These are phyloP conservation scores for Babyrousa celebensis DNA, from an alignment of 2,797 vertebrate genomes.

Conservation along the genomic window DNA sequence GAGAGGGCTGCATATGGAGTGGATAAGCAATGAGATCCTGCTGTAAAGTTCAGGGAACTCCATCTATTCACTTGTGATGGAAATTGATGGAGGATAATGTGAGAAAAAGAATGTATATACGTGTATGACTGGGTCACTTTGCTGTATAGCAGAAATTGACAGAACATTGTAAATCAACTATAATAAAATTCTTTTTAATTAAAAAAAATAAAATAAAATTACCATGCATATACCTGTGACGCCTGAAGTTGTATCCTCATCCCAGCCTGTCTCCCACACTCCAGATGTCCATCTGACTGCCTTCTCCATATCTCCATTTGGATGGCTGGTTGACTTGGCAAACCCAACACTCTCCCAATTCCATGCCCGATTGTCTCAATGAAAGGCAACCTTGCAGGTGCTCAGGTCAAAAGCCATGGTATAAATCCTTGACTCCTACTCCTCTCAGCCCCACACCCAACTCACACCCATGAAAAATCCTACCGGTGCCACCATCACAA, in stretches of 20 bases:
- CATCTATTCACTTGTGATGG: too few relatives aligned
- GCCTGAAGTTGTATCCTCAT: neutral
- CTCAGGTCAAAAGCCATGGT: neutral
- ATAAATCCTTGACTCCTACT: neutral
- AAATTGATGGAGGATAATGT: too few relatives aligned
- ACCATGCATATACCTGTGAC: fast-evolving
- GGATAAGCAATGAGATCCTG: too few relatives aligned
- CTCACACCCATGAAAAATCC: neutral
- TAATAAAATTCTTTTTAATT: too few relatives aligned
- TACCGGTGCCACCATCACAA: neutral
- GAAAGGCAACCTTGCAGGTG: neutral
- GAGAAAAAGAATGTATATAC: too few relatives aligned
- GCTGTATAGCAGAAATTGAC: too few relatives aligned
- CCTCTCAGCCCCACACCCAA: neutral
- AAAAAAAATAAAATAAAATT: neutral
- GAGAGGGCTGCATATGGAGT: too few relatives aligned
- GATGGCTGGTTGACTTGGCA: neutral
- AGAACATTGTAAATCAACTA: too few relatives aligned
- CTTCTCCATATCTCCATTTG: neutral
- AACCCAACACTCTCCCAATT: neutral
- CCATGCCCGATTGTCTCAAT: neutral
- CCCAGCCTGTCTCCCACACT: neutral
- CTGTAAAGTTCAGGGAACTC: too few relatives aligned
- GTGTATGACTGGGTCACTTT: too few relatives aligned
- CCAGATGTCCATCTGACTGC: neutral